Percentiles rank a stretch among this genome's conserved stretches.
Evolutionary conservation across 2,888 invertebrate genomes (phyloP).

Genomic region (Microchrysa polita): DNA sequence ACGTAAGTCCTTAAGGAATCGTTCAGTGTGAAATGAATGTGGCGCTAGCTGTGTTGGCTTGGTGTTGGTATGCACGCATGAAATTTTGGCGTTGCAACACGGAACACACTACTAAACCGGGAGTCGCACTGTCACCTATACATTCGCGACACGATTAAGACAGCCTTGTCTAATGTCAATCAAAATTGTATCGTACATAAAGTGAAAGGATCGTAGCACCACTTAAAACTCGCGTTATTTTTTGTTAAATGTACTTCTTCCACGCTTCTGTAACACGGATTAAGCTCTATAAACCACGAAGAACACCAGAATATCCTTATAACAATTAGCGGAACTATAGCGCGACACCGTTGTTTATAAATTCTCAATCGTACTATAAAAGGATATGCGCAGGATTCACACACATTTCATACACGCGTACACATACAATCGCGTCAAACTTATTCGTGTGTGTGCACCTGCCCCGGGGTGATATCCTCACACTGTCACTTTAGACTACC

Average conservation of each 20-base stretch:
- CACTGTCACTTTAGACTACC: neutral
- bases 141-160: neutral
- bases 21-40: constrained; percentile 7
- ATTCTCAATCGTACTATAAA: constrained; percentile 28
- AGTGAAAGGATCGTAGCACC: neutral
- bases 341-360: constrained; percentile 38
- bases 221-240: too few relatives aligned
- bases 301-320: too few relatives aligned
- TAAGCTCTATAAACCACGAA: too few relatives aligned
- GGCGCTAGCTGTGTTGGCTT: neutral
- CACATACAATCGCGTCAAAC: neutral
- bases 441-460: neutral
- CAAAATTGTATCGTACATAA: neutral
- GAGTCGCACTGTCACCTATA: constrained; percentile 9
- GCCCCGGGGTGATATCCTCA: neutral
- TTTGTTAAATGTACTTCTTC: too few relatives aligned
- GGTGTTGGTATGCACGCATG: constrained; percentile 13
- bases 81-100: neutral
- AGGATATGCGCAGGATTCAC: constrained; percentile 28
- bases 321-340: neutral
- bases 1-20: constrained; percentile 39
- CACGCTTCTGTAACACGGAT: too few relatives aligned
- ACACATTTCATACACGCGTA: neutral
- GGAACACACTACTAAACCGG: constrained; percentile 8
- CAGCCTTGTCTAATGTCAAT: constrained; percentile 9